Evolutionary conservation across 2,113 vertebrate species (phyloP), one percentile per base, ranked within the genome.

Genomic region (Speoplatyrhinus poulsoni): DNA sequence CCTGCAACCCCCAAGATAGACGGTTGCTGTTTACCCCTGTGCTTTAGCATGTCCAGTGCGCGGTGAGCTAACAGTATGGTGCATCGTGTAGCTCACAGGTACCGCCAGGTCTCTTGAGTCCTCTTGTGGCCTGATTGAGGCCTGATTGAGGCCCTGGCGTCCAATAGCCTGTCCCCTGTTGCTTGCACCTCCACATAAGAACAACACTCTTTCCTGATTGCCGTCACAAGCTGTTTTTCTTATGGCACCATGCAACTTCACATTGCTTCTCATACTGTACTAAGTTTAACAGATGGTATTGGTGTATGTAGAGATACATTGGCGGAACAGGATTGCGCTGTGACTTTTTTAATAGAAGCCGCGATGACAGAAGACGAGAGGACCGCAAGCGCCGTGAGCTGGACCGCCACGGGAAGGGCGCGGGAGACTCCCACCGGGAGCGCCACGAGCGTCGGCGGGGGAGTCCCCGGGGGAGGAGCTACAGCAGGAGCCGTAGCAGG

Each of bases 351-450:
- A 26, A 26, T 84, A 99, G 97, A 81, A 88, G 72, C 62, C 93
- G 96, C 12, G 98, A 94, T 1, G 93, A 99, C 15, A 95, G 96
- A 10, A 94, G 96, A 83, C 92, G 97, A 74, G 98, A 99, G 1
- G 97, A 99, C 72, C 96, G 96, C 52, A 98, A 98, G 19, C 95
- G 96, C 56, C 94, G 98, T 16, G 97, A 99, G 72, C 94, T 93
- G 0, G 96, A 99, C 48, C 89, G 96, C 13, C 95, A 96, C 67
- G 94, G 94, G 1, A 96, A 97, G 33, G 85, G 92, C 52, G 82
- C 86, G 55, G 86, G 90, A 12, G 96, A 98, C 61, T 62, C 93
- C 58, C 96, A 98, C 75, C 92, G 98, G 3, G 97, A 99, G 71
- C 95, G 97, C 3, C 96, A 96, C 0, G 92, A 98, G 70, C 95